phyloP scores from a whole-genome alignment of 1,140 invertebrate genomes.

The Procambarus clarkii region DNA sequence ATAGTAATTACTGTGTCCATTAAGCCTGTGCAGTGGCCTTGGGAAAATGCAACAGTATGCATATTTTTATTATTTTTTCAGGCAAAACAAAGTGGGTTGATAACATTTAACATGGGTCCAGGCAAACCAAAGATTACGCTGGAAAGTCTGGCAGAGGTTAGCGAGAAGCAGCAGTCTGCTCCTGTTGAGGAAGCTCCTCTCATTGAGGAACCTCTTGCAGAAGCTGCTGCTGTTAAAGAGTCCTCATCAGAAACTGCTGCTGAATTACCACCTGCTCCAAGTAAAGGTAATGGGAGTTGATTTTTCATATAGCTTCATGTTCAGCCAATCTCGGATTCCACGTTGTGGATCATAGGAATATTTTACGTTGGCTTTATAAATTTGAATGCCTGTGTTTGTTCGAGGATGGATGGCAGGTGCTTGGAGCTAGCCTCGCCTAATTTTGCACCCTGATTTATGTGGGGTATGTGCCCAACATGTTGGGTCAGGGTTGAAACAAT shows the following conservation, averaged over 20 bases:
- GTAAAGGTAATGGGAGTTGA: constrained; percentile 40
- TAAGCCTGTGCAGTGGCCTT: no score
- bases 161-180: background rate
- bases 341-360: background rate
- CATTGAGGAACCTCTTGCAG: constrained; percentile 13
- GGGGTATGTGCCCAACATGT: no score
- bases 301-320: background rate
- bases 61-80: constrained; percentile 19
- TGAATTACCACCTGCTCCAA: constrained; percentile 19
- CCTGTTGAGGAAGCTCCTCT: constrained; percentile 5
- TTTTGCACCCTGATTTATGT: no score
- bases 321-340: constrained; percentile 13
- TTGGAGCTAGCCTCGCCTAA: no score
- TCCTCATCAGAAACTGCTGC: constrained; percentile 3
- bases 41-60: background rate
- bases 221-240: background rate
- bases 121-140: constrained; percentile 1
- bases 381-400: no score
- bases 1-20: no score
- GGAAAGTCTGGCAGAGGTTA: background rate
- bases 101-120: constrained; percentile 18
- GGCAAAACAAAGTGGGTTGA: constrained; percentile 49
- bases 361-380: background rate
- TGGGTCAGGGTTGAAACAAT: no score
- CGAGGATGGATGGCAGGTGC: no score